Base-by-base conservation (phyloP, 2,113 vertebrate species). In the Sylvilagus bachmani region DNA sequence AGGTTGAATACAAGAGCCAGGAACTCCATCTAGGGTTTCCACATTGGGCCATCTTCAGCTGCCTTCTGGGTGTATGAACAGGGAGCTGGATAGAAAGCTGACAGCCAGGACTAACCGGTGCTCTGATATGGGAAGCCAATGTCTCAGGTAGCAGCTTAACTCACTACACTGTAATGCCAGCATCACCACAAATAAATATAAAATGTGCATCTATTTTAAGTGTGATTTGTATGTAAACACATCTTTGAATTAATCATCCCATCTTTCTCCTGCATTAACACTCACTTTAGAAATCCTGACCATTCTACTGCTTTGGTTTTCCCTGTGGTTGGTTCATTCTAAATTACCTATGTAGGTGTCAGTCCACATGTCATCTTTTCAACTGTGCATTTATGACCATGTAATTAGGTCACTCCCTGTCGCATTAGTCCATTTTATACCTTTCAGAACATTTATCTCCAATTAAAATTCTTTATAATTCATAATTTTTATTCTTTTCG, bases 401-500 rank as follows among this genome's bases (percentile, higher is more conserved):
- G 55, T 58, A 44, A 44, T 44, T 44, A 78, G 4, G n/a, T 58
- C 66, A 64, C 19, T 91, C 22, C 24, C 9, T 88, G 7, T 64
- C 62, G 27, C 11, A 13, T 87, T 58, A 38, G n/a, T 64, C 19
- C 44, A 6, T 70, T 75, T 71, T 73, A 14, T 83, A 81, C 82
- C 81, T 92, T 86, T 92, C 49, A 78, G 61, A 64, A 21, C 55
- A 64, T n/a, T 88, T 92, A 74, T 89, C 29, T 85, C 9, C 70
- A 44, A 64, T 69, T 51, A 55, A 73, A 85, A 58, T 91, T 78
- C 64, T 62, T 75, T 83, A 44, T 70, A 38, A 24, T 67, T 66
- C 82, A 27, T 29, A 25, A n/a, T 25, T 74, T 69, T 84, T 78
- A 49, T 38, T 58, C 8, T 88, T 22, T 84, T 67, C 69, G 78